phyloP scores from a whole-genome alignment of 2,797 vertebrate genomes.

The Crotalus adamanteus region DNA sequence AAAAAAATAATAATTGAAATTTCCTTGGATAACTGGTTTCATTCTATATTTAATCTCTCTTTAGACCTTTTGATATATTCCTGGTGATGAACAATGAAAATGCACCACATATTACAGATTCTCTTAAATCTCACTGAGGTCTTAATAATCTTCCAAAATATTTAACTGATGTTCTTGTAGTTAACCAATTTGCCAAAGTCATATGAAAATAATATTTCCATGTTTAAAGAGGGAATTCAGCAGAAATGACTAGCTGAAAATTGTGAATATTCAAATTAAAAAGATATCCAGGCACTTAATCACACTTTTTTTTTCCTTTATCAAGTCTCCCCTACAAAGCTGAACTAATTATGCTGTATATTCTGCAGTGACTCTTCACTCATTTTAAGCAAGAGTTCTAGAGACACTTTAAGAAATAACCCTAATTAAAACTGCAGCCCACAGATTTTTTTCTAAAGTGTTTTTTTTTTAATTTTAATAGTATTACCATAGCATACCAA shows the following conservation, averaged over 20 bases:
- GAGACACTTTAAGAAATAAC: neutral
- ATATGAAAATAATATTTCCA: slow-evolving; percentile 55
- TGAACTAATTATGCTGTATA: slow-evolving; percentile 14
- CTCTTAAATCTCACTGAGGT: slow-evolving; percentile 57
- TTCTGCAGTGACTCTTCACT: neutral
- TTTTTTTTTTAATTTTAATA: neutral
- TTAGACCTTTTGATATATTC: slow-evolving; percentile 66
- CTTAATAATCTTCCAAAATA: slow-evolving; percentile 63
- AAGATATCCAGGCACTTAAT: slow-evolving; percentile 57
- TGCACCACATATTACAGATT: slow-evolving; percentile 56
- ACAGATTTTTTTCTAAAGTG: neutral
- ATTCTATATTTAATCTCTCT: slow-evolving; percentile 58
- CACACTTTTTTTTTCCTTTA: slow-evolving; percentile 33
- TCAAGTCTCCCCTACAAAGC: slow-evolving; percentile 17
- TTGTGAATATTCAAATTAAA: slow-evolving; percentile 38
- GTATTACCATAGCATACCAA: neutral
- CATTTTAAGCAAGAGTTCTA: neutral
- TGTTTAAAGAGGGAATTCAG: slow-evolving; percentile 51
- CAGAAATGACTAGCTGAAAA: slow-evolving; percentile 50
- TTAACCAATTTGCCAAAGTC: slow-evolving; percentile 62
- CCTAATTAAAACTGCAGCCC: neutral
- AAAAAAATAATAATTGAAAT: neutral
- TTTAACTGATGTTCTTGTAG: slow-evolving; percentile 60
- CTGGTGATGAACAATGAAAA: slow-evolving; percentile 63
- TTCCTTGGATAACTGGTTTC: slow-evolving; percentile 58